phyloP scores from a whole-genome alignment of 2,113 vertebrate species.

The Phyllostomus discolor region DNA sequence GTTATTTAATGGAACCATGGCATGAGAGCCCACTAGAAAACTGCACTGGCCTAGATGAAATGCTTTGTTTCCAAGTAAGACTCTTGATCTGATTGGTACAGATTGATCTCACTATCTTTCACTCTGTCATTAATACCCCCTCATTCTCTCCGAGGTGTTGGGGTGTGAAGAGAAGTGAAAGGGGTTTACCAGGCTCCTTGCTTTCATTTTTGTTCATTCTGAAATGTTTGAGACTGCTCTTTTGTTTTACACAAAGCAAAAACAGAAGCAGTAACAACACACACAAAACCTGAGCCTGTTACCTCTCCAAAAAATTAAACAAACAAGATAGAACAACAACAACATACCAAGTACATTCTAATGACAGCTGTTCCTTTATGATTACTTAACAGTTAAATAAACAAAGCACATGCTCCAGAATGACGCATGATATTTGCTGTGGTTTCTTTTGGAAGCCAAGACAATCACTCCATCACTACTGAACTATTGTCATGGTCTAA shows the following conservation, averaged over 20 bases:
- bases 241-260: conserved; percentile 21
- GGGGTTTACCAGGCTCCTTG: not conserved
- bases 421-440: not conserved
- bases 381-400: not conserved
- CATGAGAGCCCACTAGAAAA: not conserved
- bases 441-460: not conserved
- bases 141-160: not conserved
- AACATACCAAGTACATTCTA: not conserved
- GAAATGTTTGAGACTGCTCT: not conserved
- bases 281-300: not conserved
- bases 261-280: not conserved
- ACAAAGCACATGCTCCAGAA: not conserved
- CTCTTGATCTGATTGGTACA: not conserved
- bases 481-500: not conserved
- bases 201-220: not conserved
- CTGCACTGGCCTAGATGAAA: not conserved
- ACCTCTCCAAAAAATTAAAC: not conserved
- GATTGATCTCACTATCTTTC: not conserved
- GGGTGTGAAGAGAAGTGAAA: not conserved
- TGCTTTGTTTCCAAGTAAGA: not conserved
- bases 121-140: not conserved
- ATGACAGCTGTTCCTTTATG: not conserved
- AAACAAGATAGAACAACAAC: not conserved
- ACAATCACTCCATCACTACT: not conserved
- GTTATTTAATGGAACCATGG: not conserved